Evolutionary conservation across 2,797 vertebrate species (phyloP).

Genomic region (Avahi laniger): DNA sequence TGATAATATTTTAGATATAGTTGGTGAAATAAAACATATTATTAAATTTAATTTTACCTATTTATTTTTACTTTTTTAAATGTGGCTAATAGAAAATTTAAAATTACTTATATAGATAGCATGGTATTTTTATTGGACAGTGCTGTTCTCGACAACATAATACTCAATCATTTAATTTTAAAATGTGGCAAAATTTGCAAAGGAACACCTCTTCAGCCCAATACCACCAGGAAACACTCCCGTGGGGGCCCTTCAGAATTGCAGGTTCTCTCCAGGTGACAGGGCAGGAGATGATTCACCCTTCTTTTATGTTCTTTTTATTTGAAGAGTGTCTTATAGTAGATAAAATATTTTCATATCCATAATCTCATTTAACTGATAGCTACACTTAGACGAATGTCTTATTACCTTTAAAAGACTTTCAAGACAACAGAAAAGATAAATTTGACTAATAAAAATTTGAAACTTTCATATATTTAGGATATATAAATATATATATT

Average conservation of each 20-base stretch:
- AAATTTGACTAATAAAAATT: background rate
- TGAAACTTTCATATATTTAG: background rate
- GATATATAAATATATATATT: too few relatives aligned
- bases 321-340: background rate
- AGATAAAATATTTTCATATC: background rate
- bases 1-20: background rate
- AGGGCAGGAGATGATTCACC: background rate
- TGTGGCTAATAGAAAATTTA: background rate
- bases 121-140: background rate
- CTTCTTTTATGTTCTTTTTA: too few relatives aligned
- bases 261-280: background rate
- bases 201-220: background rate
- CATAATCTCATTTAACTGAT: background rate
- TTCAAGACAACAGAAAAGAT: background rate
- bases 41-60: background rate
- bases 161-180: background rate
- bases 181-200: background rate
- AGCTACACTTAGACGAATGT: background rate
- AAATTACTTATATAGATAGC: background rate
- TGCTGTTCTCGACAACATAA: background rate
- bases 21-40: background rate
- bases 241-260: too few relatives aligned
- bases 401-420: background rate
- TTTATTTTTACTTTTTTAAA: background rate
- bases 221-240: background rate